These are phyloP conservation scores for Xyliphius kryptos DNA, from an alignment of 2,113 vertebrate species.

Conservation along the genomic window DNA sequence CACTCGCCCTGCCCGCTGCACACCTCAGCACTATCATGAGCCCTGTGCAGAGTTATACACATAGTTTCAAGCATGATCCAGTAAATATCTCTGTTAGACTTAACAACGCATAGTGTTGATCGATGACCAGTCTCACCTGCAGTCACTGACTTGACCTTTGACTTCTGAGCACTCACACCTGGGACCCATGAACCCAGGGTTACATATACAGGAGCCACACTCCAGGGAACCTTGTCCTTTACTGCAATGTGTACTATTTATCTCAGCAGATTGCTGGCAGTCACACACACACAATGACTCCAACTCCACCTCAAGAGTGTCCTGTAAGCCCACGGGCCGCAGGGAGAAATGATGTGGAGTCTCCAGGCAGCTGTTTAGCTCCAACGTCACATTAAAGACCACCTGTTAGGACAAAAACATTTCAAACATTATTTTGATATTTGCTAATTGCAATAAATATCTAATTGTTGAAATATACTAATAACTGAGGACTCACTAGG, in stretches of 20 bases:
- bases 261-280: constrained; percentile 63
- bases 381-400: constrained; percentile 81
- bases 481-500: constrained; percentile 63
- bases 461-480: too few species aligned
- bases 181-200: constrained; percentile 74
- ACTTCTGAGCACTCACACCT: constrained; percentile 82
- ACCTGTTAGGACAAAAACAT: too few species aligned
- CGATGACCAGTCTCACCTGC: constrained; percentile 59
- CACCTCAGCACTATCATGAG: constrained; percentile 53
- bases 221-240: constrained; percentile 68
- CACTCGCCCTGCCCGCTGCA: constrained; percentile 86
- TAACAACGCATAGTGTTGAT: too few species aligned
- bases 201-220: constrained; percentile 82
- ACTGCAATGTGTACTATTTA: constrained; percentile 69
- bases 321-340: constrained; percentile 82
- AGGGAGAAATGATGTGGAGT: constrained; percentile 62
- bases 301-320: constrained; percentile 80
- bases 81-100: too few species aligned
- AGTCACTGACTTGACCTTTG: constrained; percentile 60
- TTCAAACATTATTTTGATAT: too few species aligned
- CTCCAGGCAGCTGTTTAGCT: constrained; percentile 69
- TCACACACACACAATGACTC: constrained; percentile 75
- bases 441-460: too few species aligned
- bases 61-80: too few species aligned
- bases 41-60: constrained; percentile 25